Percentiles rank a stretch among this genome's conserved stretches.
phyloP scores from a whole-genome alignment of 2,888 invertebrate species.

The Tridacna gigas region DNA sequence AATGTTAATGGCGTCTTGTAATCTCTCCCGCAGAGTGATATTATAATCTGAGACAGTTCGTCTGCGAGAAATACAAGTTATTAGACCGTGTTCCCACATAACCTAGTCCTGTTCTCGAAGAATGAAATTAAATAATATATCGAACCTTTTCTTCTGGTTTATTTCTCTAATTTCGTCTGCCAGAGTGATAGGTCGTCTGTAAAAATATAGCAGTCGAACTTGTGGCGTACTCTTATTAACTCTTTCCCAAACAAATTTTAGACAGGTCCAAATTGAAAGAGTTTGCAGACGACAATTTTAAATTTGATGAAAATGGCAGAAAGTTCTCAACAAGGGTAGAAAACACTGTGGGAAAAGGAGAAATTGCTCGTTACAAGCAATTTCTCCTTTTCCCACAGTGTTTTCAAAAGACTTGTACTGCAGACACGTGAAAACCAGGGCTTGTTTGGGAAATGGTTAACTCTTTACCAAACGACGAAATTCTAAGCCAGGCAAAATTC shows the following conservation, averaged over 20 bases:
- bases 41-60: slow-evolving; percentile 22
- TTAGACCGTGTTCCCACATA: slow-evolving; percentile 18
- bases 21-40: slow-evolving; percentile 19
- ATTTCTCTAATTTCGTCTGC: slow-evolving; percentile 26
- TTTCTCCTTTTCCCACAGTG: neutral
- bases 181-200: slow-evolving; percentile 19
- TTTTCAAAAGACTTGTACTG: neutral
- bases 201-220: neutral
- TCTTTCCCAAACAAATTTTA: neutral
- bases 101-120: neutral
- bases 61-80: slow-evolving; percentile 25
- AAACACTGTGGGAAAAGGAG: neutral
- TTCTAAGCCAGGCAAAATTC: no score
- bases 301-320: no score
- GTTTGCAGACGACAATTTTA: no score
- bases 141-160: slow-evolving; percentile 21
- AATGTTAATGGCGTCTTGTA: slow-evolving; percentile 25
- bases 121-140: slow-evolving; percentile 29
- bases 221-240: neutral
- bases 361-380: neutral
- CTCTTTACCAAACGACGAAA: no score
- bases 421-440: no score
- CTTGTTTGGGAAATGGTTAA: no score
- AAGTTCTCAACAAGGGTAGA: neutral
- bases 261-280: no score